phyloP scores from a whole-genome alignment of 2,888 invertebrate species.

The Cryptophagus acutangulus region DNA sequence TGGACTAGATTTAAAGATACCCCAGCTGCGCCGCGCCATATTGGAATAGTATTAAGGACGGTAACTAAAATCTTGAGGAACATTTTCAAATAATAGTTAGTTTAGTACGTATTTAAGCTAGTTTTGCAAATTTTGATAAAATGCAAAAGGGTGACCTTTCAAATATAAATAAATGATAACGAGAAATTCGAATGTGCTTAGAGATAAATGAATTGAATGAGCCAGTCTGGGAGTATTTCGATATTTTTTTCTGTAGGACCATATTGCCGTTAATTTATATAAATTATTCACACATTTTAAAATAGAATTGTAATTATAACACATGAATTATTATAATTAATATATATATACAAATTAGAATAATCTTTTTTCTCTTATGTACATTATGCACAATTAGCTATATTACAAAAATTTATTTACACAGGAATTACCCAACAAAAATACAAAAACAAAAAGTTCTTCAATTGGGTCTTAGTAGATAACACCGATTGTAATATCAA shows the following conservation, averaged over 20 bases:
- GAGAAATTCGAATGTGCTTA: too few species aligned
- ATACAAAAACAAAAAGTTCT: background rate
- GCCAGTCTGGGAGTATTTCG: slow-evolving; percentile 34
- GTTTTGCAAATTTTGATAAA: too few species aligned
- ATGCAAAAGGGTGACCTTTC: too few species aligned
- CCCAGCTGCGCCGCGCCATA: too few species aligned
- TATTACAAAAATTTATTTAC: slow-evolving; percentile 37
- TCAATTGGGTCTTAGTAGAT: slow-evolving; percentile 30
- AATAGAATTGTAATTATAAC: slow-evolving; percentile 31
- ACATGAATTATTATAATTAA: too few species aligned
- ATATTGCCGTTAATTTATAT: slow-evolving; percentile 40
- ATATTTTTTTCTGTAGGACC: slow-evolving; percentile 37
- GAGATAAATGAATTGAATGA: too few species aligned
- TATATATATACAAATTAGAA: slow-evolving; percentile 44
- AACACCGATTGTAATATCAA: slow-evolving; percentile 34
- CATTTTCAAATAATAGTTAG: too few species aligned
- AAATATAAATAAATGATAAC: too few species aligned
- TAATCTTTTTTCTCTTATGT: slow-evolving; percentile 43
- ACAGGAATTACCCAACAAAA: slow-evolving; percentile 42
- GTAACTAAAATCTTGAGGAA: too few species aligned
- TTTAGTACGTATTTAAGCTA: too few species aligned
- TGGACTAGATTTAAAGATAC: too few species aligned
- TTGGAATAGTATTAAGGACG: too few species aligned
- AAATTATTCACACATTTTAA: slow-evolving; percentile 42
- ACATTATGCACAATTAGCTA: slow-evolving; percentile 41